These are phyloP conservation scores for Neomonachus schauinslandi DNA, from an alignment of 2,113 vertebrate genomes.

Conservation along the genomic window DNA sequence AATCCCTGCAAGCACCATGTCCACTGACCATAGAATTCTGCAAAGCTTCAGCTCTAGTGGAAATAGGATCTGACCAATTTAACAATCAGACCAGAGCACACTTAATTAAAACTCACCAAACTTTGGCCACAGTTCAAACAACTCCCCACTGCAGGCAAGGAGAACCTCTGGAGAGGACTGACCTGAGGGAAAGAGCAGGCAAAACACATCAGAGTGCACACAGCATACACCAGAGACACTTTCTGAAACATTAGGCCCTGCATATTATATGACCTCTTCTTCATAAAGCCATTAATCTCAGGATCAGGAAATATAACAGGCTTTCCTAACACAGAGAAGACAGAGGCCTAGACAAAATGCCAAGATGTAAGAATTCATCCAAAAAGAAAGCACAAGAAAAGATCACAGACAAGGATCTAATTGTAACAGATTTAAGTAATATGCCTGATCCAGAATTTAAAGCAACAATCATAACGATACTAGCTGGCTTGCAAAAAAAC, in stretches of 20 bases:
- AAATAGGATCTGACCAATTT: background rate
- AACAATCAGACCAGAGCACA: background rate
- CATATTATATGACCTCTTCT: background rate
- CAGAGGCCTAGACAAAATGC: background rate
- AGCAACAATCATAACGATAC: background rate
- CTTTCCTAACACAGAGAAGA: background rate
- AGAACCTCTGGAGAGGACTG: background rate
- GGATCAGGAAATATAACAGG: background rate
- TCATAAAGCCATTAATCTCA: background rate
- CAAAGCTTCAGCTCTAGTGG: background rate
- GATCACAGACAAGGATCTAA: background rate
- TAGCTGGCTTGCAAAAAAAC: background rate
- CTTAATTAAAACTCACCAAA: background rate
- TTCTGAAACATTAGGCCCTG: background rate
- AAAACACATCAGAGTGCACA: background rate
- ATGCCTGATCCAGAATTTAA: background rate
- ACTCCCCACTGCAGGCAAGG: background rate
- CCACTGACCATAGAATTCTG: background rate
- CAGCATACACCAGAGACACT: background rate
- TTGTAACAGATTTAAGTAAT: background rate
- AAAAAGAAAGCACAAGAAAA: background rate
- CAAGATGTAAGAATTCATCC: background rate
- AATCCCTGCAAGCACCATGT: background rate
- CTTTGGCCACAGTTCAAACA: background rate
- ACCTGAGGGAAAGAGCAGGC: background rate